A percentile compares a stretch with the other conserved stretches of the same genome.
Evolutionary conservation across 2,888 invertebrate genomes (phyloP).

Genomic region (Parascotia fuliginaria): DNA sequence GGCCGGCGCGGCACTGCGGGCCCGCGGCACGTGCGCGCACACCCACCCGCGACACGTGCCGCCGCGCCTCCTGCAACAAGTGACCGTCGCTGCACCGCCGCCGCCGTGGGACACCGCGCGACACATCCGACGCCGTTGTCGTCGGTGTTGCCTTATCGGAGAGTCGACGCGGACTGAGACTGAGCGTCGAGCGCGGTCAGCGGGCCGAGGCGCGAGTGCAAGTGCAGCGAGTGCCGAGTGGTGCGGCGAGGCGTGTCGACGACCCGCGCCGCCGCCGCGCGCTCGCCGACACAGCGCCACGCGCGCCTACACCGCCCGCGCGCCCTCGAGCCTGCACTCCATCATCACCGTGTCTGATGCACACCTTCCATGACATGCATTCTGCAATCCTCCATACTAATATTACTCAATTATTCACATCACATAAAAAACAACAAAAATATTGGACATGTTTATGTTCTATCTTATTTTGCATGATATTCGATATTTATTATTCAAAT

Average conservation of each 20-base stretch:
- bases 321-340: conserved; percentile 49
- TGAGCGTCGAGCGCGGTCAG: conserved; percentile 38
- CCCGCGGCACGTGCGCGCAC: conserved; percentile 55
- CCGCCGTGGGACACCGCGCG: conserved; percentile 47
- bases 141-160: conserved; percentile 64
- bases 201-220: conserved; percentile 46
- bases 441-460: background rate
- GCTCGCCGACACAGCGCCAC: conserved; percentile 42
- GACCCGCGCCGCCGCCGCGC: conserved; percentile 40
- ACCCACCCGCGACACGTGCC: conserved; percentile 49
- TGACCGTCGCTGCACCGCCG: conserved; percentile 47
- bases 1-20: conserved; percentile 60
- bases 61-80: conserved; percentile 57
- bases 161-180: conserved; percentile 72
- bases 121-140: conserved; percentile 52
- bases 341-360: conserved; percentile 7
- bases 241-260: conserved; percentile 51
- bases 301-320: conserved; percentile 53
- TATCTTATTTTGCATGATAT: conserved; percentile 15
- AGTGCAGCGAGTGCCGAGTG: conserved; percentile 60
- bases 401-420: conserved; percentile 2
- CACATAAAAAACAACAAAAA: conserved; percentile 12
- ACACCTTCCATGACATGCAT: conserved; percentile 4
- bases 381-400: conserved; percentile 10
- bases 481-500: conserved; percentile 27